Evolutionary conservation across 2,888 invertebrate species (phyloP).

Genomic region (Sinhomidia bicolor): DNA sequence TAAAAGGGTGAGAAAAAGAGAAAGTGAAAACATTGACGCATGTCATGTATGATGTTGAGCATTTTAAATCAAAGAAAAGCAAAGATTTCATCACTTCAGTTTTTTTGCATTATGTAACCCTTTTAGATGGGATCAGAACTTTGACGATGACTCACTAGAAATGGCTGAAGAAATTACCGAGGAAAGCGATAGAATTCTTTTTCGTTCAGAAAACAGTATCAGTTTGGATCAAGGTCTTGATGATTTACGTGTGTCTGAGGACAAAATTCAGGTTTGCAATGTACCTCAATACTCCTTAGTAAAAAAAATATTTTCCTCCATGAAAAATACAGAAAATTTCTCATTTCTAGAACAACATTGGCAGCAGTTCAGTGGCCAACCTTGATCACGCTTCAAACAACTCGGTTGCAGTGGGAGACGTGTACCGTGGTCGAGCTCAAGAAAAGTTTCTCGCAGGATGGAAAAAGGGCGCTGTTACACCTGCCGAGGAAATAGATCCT

Average conservation of each 20-base stretch:
- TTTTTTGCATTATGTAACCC: too few relatives aligned
- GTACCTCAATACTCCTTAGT: too few relatives aligned
- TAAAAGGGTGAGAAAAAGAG: constrained; percentile 77
- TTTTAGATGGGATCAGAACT: constrained; percentile 79
- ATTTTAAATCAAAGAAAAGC: not conserved
- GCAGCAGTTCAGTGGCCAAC: constrained; percentile 53
- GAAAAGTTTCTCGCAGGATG: constrained; percentile 78
- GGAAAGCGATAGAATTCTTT: constrained; percentile 75
- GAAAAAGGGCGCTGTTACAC: constrained; percentile 78
- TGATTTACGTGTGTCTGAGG: constrained; percentile 50
- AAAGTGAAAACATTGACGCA: not conserved
- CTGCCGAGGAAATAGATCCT: constrained; percentile 79
- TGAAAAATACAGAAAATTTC: not conserved
- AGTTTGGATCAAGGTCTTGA: constrained; percentile 79
- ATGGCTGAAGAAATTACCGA: constrained; percentile 80
- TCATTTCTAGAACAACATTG: not conserved
- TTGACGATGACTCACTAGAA: constrained; percentile 77
- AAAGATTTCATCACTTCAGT: not conserved
- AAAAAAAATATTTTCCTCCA: too few relatives aligned
- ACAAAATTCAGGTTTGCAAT: constrained; percentile 48
- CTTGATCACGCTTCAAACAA: constrained; percentile 73
- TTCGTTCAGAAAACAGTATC: constrained; percentile 75
- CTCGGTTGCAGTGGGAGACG: constrained; percentile 76
- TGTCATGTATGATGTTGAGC: not conserved
- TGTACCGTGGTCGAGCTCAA: constrained; percentile 77